A percentile compares a stretch with the other conserved stretches of the same genome.
phyloP scores from a whole-genome alignment of 2,113 vertebrate genomes.

The Oryzias melastigma region DNA sequence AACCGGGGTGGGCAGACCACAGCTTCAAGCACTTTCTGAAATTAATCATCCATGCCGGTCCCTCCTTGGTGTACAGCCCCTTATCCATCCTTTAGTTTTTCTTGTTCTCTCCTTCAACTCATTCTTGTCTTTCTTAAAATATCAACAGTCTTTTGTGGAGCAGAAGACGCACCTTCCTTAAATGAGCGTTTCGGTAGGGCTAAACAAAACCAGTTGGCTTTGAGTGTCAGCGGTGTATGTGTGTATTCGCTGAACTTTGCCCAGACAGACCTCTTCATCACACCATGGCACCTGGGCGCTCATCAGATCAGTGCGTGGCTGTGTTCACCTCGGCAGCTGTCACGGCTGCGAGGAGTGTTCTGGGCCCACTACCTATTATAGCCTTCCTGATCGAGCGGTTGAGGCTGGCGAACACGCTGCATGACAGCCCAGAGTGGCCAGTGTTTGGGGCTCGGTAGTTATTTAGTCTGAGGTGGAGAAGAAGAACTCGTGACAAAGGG shows the following conservation, averaged over 20 bases:
- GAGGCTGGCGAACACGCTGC: constrained; percentile 38
- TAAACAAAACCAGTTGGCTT: neutral
- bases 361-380: constrained; percentile 36
- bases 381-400: constrained; percentile 41
- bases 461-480: constrained; percentile 24
- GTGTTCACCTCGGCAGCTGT: constrained; percentile 62
- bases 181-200: no score
- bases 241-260: constrained; percentile 26
- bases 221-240: neutral
- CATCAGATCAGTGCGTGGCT: constrained; percentile 39
- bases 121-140: neutral
- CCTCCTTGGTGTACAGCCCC: constrained; percentile 41
- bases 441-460: constrained; percentile 19
- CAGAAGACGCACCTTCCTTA: no score
- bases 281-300: constrained; percentile 41
- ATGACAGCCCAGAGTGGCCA: constrained; percentile 34
- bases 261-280: constrained; percentile 35
- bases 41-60: constrained; percentile 66
- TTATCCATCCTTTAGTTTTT: constrained; percentile 40
- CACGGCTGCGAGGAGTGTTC: constrained; percentile 42
- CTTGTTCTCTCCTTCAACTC: constrained; percentile 33
- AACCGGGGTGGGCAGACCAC: constrained; percentile 56
- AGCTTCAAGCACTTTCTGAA: constrained; percentile 66
- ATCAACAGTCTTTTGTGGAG: neutral
- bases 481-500: constrained; percentile 19